Evolutionary conservation across 2,797 vertebrate species (phyloP).

Genomic region (Hafferia zeledoni): DNA sequence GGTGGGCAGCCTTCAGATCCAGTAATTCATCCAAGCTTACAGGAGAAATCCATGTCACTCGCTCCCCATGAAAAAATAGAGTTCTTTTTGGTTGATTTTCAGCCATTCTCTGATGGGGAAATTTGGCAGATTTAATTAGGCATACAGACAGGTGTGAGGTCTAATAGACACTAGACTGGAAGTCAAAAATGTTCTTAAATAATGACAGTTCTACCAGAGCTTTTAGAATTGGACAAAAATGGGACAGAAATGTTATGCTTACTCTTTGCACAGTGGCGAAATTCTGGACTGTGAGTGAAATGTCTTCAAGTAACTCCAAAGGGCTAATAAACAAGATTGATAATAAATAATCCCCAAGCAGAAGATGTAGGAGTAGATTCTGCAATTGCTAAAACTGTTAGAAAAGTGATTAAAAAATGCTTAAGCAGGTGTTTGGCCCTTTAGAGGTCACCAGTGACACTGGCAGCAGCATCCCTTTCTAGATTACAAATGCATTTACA

Average conservation of each 20-base stretch:
- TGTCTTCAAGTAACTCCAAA: neutral
- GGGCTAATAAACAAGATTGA: neutral
- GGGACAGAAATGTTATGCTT: neutral
- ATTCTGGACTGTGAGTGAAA: neutral
- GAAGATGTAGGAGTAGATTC: neutral
- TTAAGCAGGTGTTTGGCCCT: neutral
- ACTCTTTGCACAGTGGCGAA: neutral
- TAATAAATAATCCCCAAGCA: neutral
- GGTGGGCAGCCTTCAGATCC: constrained; percentile 80
- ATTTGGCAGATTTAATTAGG: neutral
- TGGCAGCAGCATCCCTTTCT: neutral
- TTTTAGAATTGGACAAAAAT: neutral
- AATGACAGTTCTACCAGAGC: neutral
- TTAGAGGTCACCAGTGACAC: neutral
- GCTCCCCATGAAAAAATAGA: constrained; percentile 82
- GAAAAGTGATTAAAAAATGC: neutral
- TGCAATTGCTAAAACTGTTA: neutral
- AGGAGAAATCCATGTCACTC: constrained; percentile 87
- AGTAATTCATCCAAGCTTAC: constrained; percentile 84
- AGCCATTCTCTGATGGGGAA: constrained; percentile 76
- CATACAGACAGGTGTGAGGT: neutral
- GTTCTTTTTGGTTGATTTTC: constrained; percentile 66
- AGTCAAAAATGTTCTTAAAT: neutral
- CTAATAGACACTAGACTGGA: neutral
- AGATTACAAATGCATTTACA: neutral